Conservation (phyloP, 2,113 vertebrate species). For the Scopus umbretta region DNA sequence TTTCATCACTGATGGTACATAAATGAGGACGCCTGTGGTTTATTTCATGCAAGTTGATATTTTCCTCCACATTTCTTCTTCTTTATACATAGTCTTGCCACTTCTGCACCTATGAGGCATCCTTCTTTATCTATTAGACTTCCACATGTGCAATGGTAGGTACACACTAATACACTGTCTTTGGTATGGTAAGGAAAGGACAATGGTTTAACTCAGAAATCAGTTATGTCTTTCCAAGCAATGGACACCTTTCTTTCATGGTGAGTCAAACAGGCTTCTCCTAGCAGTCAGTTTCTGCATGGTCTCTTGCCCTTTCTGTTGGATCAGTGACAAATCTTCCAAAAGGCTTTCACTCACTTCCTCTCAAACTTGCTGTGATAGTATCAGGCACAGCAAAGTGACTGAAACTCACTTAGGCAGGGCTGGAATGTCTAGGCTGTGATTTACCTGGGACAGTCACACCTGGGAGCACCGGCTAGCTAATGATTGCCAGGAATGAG, state of each 20-base stretch:
- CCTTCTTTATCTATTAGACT: neutral
- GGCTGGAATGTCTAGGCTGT: neutral
- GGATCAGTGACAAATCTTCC: neutral
- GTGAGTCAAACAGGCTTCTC: neutral
- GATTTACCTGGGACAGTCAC: slow-evolving; percentile 20
- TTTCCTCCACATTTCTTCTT: neutral
- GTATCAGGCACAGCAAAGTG: neutral
- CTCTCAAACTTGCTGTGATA: neutral
- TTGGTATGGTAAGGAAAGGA: neutral
- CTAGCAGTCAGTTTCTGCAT: neutral
- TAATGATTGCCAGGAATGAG: slow-evolving; percentile 27
- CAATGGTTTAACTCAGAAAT: neutral
- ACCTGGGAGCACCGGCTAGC: neutral
- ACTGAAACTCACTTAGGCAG: slow-evolving; percentile 2
- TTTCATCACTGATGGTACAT: slow-evolving; percentile 19
- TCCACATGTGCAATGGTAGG: neutral
- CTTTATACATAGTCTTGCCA: neutral
- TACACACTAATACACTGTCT: neutral
- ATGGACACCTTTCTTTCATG: neutral
- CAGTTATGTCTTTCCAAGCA: neutral
- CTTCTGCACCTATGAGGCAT: neutral
- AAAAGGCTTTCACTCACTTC: neutral
- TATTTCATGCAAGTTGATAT: neutral
- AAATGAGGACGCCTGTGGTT: neutral
- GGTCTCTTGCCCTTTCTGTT: neutral